Evolutionary conservation across 2,113 vertebrate genomes (phyloP).

Genomic region (Sapayoa aenigma): DNA sequence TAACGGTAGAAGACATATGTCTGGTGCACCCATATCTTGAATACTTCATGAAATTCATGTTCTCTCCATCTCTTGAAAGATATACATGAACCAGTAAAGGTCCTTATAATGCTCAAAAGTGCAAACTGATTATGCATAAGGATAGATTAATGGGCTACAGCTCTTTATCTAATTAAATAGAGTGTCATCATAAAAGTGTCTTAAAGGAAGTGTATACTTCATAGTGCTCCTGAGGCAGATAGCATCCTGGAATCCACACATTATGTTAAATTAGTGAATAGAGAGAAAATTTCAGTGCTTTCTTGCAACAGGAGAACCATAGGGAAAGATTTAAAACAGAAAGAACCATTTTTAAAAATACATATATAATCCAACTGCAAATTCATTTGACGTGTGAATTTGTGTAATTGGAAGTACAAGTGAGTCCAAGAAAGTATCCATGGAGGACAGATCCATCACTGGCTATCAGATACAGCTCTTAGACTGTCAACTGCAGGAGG

Average conservation of each 20-base stretch:
- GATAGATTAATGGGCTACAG: neutral
- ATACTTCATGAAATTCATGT: neutral
- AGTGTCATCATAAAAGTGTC: neutral
- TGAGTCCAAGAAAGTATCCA: neutral
- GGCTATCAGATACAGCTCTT: neutral
- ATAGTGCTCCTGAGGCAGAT: neutral
- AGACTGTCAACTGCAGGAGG: accelerated
- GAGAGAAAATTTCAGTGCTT: neutral
- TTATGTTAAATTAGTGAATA: neutral
- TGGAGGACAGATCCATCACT: neutral
- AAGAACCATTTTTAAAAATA: neutral
- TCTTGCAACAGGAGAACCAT: neutral
- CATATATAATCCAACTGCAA: neutral
- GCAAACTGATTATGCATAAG: neutral
- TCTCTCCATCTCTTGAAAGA: neutral
- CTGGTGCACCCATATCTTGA: neutral
- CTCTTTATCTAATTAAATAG: neutral
- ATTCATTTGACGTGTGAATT: neutral
- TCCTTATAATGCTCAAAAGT: neutral
- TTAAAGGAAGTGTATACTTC: neutral
- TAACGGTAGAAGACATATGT: neutral
- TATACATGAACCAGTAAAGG: neutral
- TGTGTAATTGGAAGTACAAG: neutral
- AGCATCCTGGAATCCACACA: neutral
- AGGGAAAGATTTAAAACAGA: neutral